Base-by-base conservation (phyloP, 1,140 invertebrate genomes). In the Lasaia peninsularis region DNA sequence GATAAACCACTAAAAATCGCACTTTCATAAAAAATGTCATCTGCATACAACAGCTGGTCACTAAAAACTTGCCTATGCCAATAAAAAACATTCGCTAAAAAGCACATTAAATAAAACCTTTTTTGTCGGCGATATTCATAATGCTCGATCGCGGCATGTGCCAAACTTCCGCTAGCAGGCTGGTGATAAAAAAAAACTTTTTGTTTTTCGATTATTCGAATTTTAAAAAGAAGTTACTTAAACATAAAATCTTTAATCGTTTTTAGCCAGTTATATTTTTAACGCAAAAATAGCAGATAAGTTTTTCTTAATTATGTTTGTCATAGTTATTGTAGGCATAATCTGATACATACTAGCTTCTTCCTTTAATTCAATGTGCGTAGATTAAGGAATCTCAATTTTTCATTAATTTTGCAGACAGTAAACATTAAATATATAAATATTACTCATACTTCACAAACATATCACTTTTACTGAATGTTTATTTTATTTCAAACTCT, bases 11-110 rank as follows among this genome's bases (percentile, higher is more conserved):
- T 84, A 86, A 87, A 87, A 86, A 86, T 87, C 78, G 84, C 84
- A 80, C 76, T 63, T 44, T 60, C 32, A 48, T 73, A 87, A 87
- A 87, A 84, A 81, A 75, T 87, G 82, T 87, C 84, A 87, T 87
- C 80, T 87, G 82, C 84, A 87, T 87, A 87, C 69, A 75, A 75
- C 84, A 87, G 85, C 84, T 87, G 84, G 79, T 75, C 79, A 80
- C 48, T 78, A 75, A 69, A 82, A 84, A 83, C 80, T 80, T 73
- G 63, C 61, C 60, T 74, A 70, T 75, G 63, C 68, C 69, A 64
- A 77, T 76, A 75, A 78, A 71, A 84, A 82, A 75, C 71, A 78
- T 66, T 69, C 62, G 73, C 78, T 79, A 84, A 83, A 86, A 86
- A 83, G 73, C 71, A 65, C 71, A 76, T 63, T 65, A 63, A 69